Evolutionary conservation across 2,113 vertebrate species (phyloP), one percentile per base, ranked within the genome.

Genomic region (Sceloporus tristichus): DNA sequence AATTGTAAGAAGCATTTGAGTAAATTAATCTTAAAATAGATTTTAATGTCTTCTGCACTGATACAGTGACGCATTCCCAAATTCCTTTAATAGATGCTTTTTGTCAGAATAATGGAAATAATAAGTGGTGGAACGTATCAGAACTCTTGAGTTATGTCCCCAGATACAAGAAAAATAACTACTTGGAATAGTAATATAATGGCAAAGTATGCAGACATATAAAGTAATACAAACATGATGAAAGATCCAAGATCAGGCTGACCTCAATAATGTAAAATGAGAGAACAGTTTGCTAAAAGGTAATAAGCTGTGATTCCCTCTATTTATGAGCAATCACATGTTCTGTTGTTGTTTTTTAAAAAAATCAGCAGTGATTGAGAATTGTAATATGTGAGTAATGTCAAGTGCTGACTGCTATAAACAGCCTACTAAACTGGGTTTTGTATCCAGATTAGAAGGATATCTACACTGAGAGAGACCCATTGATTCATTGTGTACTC

Each of bases 21-120:
- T 90, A 85, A 87, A 82, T 78, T 92, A 76, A 92, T 91, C 65
- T 82, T 91, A 92, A 94, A 82, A 54, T 84, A 82, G 21, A 85
- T 90, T 87, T 89, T 82, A 88, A 59, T 92, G 29, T 90, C 53
- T 90, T 88, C 62, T 88, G 42, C 71, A 70, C 79, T 59, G 23
- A 78, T 87, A 74, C 8, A 34, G 25, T 38, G 81, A 59, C 7
- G 2, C 42, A 9, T 59, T 85, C 88, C 40, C 86, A 87, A 65
- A 91, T 90, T n/a, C 5, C 92, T 91, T 89, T 71, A 19, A 79
- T 4, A 13, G n/a, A 10, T 79, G 82, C 13, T 18, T 23, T 84
- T 86, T 89, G 84, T 87, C 56, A 1, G 14, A 90, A 79, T 40
- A 68, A 82, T 86, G 79, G 6, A 87, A 89, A 48, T 85, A 87